Evolutionary conservation across 2,797 vertebrate genomes (phyloP).

Genomic region (Coregonus sp.): DNA sequence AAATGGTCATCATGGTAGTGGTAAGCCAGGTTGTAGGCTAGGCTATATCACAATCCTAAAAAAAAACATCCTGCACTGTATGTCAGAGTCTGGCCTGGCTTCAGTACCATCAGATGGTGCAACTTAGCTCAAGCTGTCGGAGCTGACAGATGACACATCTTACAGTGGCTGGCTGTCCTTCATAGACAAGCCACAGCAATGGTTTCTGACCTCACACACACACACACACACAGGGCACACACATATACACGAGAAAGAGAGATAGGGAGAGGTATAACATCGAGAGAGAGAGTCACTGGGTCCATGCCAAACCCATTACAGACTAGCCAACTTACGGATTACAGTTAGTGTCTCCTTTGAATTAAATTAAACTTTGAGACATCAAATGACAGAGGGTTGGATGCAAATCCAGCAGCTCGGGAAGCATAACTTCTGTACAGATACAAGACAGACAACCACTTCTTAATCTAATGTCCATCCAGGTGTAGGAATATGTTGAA

Average conservation of each 20-base stretch:
- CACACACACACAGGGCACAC: background rate
- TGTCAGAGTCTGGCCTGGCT: too few relatives aligned
- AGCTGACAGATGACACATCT: too few relatives aligned
- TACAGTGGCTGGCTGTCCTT: too few relatives aligned
- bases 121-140: too few relatives aligned
- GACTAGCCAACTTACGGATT: background rate
- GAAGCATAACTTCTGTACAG: background rate
- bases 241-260: too few relatives aligned
- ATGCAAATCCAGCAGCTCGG: background rate
- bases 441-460: background rate
- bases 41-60: too few relatives aligned
- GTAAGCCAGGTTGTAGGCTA: too few relatives aligned
- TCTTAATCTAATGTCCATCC: background rate
- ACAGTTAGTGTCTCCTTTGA: conserved; percentile 15
- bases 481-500: conserved; percentile 6
- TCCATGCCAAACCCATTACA: conserved; percentile 16
- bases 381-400: conserved; percentile 19
- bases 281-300: conserved; percentile 7
- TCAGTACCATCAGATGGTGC: too few relatives aligned
- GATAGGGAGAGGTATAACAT: background rate
- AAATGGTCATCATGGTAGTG: too few relatives aligned
- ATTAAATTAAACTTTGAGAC: conserved; percentile 26
- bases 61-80: too few relatives aligned
- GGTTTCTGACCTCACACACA: conserved; percentile 8
- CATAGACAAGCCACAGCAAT: background rate